Conservation (phyloP, 1,140 invertebrate genomes). For the Helicoverpa zea region DNA sequence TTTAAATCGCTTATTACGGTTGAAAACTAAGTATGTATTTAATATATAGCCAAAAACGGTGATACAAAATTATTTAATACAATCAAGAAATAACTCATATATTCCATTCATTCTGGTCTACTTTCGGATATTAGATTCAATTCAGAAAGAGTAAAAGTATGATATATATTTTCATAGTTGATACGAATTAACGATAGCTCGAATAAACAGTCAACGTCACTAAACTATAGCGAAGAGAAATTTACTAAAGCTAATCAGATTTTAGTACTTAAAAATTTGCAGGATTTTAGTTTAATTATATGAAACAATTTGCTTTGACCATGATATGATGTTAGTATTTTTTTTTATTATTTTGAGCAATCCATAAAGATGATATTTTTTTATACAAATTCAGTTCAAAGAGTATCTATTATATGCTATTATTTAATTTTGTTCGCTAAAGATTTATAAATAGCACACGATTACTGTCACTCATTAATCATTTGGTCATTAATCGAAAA, state of each 20-base stretch:
- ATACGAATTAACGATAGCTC: constrained; percentile 10
- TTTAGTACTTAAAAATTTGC: constrained; percentile 1
- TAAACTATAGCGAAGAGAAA: constrained; percentile 23
- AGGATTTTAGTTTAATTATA: constrained; percentile 4
- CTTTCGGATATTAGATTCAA: background rate
- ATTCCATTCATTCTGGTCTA: constrained; percentile 8
- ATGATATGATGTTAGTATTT: constrained; percentile 40
- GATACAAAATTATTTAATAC: background rate
- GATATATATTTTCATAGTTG: constrained; percentile 20
- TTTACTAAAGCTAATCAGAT: constrained; percentile 23
- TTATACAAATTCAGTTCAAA: constrained; percentile 5
- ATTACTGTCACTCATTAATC: background rate
- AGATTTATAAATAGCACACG: background rate
- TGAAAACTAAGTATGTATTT: background rate
- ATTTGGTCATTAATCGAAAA: constrained; percentile 34
- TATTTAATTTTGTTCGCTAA: constrained; percentile 29
- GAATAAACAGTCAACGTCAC: constrained; percentile 28
- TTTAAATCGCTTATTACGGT: background rate
- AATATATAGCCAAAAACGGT: background rate
- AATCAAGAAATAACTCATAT: too few species aligned
- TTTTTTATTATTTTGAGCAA: constrained; percentile 36
- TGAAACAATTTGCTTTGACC: background rate
- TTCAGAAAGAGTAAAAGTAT: constrained; percentile 14
- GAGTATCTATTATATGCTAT: background rate
- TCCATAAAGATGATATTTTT: constrained; percentile 10